A percentile compares a stretch with the other conserved stretches of the same genome.
Evolutionary conservation across 1,140 invertebrate genomes (phyloP).

Genomic region (Euwallacea similis): DNA sequence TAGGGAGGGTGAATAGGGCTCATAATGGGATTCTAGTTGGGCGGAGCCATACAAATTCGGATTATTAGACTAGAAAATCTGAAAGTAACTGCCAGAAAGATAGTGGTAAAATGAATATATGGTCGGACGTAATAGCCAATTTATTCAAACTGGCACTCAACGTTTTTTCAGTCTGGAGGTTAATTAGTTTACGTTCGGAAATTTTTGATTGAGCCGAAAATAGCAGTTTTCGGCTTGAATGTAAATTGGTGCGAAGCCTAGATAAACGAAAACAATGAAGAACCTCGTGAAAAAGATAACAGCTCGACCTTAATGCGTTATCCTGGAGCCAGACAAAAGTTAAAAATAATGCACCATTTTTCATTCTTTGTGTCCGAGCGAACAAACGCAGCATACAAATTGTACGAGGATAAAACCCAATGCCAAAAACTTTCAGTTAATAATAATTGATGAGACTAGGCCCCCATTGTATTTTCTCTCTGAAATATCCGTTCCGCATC

Average conservation of each 20-base stretch:
- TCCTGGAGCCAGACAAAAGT: constrained; percentile 20
- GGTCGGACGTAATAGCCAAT: not conserved
- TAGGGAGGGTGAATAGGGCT: constrained; percentile 9
- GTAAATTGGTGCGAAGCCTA: not conserved
- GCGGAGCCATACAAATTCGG: not conserved
- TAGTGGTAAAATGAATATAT: not conserved
- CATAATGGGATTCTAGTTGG: constrained; percentile 8
- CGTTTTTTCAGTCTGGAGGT: no score
- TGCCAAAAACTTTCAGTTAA: constrained; percentile 32
- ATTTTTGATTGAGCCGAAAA: no score
- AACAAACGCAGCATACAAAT: constrained; percentile 29
- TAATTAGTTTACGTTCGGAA: no score
- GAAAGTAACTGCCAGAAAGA: constrained; percentile 1
- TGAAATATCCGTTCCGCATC: constrained; percentile 24
- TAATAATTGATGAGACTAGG: constrained; percentile 28
- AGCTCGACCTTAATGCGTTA: constrained; percentile 2
- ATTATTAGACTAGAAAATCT: constrained; percentile 3
- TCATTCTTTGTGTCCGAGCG: constrained; percentile 24
- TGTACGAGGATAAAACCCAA: constrained; percentile 24
- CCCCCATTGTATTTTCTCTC: constrained; percentile 28
- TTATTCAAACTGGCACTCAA: no score
- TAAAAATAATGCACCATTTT: constrained; percentile 30
- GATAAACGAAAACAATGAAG: constrained; percentile 12
- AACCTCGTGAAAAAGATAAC: constrained; percentile 6
- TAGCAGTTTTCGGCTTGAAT: no score